Evolutionary conservation across 2,797 vertebrate species (phyloP).

Genomic region (Propithecus perrieri): DNA sequence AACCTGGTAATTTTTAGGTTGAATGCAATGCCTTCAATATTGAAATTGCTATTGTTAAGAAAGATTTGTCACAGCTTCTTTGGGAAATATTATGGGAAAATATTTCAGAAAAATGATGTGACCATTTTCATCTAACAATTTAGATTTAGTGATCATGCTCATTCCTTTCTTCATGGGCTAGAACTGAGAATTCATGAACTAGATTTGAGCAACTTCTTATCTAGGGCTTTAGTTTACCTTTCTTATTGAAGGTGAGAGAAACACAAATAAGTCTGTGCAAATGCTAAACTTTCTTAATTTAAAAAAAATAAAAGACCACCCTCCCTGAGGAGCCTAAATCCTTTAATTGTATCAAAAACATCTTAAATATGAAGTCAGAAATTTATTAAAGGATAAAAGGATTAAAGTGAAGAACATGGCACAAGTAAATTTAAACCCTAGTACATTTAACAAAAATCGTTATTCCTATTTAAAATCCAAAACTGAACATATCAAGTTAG

Average conservation of each 20-base stretch:
- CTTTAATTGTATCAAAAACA: slow-evolving; percentile 67
- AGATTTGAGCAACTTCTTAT: neutral
- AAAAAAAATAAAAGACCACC: slow-evolving; percentile 45
- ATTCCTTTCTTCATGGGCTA: neutral
- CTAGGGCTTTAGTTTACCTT: slow-evolving; percentile 26
- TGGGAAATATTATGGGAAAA: neutral
- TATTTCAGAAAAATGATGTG: neutral
- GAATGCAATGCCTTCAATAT: neutral
- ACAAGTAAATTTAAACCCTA: slow-evolving; percentile 43
- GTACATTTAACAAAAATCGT: slow-evolving; percentile 2
- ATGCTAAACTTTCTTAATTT: slow-evolving; percentile 18
- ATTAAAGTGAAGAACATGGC: slow-evolving; percentile 42
- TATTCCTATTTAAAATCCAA: slow-evolving; percentile 50
- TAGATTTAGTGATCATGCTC: neutral
- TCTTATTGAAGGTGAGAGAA: slow-evolving; percentile 17
- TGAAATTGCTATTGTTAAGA: neutral
- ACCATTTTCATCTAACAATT: slow-evolving; percentile 14
- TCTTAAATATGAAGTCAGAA: slow-evolving; percentile 63
- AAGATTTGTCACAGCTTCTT: neutral
- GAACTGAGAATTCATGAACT: neutral
- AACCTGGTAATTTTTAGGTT: neutral
- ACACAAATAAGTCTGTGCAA: neutral
- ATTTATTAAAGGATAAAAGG: slow-evolving; percentile 62
- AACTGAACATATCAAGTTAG: slow-evolving; percentile 30
- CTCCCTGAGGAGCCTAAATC: slow-evolving; percentile 49